These are phyloP conservation scores for Helobdella robusta DNA, from an alignment of 2,888 invertebrate species.

Conservation along the genomic window DNA sequence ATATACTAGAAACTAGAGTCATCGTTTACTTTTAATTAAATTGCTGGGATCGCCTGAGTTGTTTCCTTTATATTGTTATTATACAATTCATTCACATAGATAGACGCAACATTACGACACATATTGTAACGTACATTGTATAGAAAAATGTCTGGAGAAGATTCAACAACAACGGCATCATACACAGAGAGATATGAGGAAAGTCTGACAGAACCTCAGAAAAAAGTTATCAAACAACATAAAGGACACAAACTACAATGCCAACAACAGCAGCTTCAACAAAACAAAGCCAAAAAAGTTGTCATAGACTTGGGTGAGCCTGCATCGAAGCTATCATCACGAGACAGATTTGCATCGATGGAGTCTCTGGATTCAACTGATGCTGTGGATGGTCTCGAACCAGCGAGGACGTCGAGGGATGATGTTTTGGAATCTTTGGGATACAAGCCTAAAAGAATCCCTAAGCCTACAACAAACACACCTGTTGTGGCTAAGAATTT, in stretches of 20 bases:
- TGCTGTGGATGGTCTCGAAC: background rate
- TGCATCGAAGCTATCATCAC: no score
- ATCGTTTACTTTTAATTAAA: no score
- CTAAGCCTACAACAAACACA: background rate
- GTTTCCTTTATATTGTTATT: no score
- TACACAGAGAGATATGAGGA: slow-evolving; percentile 22
- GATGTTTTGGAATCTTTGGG: slow-evolving; percentile 28
- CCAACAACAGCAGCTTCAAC: background rate
- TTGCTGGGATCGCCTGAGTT: no score
- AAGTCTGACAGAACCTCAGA: background rate
- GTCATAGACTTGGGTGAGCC: background rate
- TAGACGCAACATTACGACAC: no score
- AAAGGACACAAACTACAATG: no score
- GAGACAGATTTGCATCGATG: slow-evolving; percentile 4
- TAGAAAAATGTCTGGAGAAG: no score
- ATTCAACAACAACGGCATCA: no score
- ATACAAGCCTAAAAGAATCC: slow-evolving; percentile 22
- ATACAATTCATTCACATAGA: no score
- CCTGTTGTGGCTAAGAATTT: slow-evolving; percentile 5
- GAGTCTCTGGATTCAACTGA: slow-evolving; percentile 17
- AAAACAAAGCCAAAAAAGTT: slow-evolving; percentile 17
- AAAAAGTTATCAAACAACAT: background rate
- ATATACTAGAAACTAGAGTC: no score
- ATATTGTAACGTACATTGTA: no score
- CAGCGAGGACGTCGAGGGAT: slow-evolving; percentile 19